These are phyloP conservation scores for Adelognathus sp. DNA, from an alignment of 2,888 invertebrate species.

Conservation along the genomic window DNA sequence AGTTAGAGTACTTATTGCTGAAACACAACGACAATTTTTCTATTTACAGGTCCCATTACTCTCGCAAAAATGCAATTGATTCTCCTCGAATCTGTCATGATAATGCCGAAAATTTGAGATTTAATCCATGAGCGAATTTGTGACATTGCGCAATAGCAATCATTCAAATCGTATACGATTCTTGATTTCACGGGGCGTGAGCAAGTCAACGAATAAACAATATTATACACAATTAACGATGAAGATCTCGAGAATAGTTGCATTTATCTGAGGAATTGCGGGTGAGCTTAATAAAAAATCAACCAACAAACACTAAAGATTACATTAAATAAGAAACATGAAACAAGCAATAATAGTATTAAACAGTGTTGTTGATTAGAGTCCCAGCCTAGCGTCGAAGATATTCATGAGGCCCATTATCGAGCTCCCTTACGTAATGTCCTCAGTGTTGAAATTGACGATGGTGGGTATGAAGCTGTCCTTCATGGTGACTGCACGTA, in stretches of 20 bases:
- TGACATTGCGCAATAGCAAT: too few relatives aligned
- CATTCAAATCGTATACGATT: too few relatives aligned
- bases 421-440: constrained; percentile 90
- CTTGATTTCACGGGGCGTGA: not conserved
- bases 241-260: constrained; percentile 1
- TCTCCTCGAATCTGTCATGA: not conserved
- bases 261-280: constrained; percentile 36
- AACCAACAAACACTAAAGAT: constrained; percentile 51
- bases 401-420: constrained; percentile 59
- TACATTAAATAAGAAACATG: constrained; percentile 63
- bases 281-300: constrained; percentile 38
- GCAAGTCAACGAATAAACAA: not conserved
- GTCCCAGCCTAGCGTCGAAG: constrained; percentile 70
- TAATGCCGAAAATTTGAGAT: not conserved
- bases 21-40: constrained; percentile 57
- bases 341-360: constrained; percentile 70
- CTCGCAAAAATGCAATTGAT: constrained; percentile 40
- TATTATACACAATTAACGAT: not conserved
- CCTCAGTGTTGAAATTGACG: constrained; percentile 96
- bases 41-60: constrained; percentile 62
- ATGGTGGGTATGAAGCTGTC: constrained; percentile 97
- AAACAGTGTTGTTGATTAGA: constrained; percentile 68
- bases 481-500: constrained; percentile 94
- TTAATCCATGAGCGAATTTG: not conserved
- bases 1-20: constrained; percentile 63